Evolutionary conservation across 2,888 invertebrate genomes (phyloP), one percentile per base, ranked within the genome.

Genomic region (Nymphalis c-album): DNA sequence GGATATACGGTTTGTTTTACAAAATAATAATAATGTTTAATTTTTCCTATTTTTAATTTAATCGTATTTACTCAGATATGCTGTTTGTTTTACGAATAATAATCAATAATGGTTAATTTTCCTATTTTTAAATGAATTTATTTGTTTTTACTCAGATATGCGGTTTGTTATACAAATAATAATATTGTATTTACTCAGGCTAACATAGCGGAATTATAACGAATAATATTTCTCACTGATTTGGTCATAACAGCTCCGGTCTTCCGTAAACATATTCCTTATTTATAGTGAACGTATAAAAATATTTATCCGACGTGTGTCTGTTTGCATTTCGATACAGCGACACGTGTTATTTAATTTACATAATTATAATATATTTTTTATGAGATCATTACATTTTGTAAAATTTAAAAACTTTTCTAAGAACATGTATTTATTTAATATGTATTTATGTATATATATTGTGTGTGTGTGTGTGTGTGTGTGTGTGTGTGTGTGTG

Each of bases 181-280:
- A n/a, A n/a, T n/a, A 31, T 31, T 17, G 2, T 55, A 17, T 55
- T 26, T 26, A 55, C 31, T 16, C 26, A 13, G 40, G 31, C 31
- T 26, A 51, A 5, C 4, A 26, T n/a, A 53, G 16, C 17, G 26
- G 3, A 55, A 5, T 17, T 26, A 31, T n/a, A n/a, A 31, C 40
- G 40, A 13, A 40, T 4, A 13, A 40, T 31, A 17, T 31, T 55
- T 10, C 10, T 20, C 7, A 55, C 53, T 17, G 26, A 55, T 55
- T 55, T 55, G 31, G 53, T 55, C 53, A 55, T 55, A 55, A 26
- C 53, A 17, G 31, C 53, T n/a, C 4, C 31, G 1, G 26, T 55
- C 31, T 55, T 55, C 53, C 53, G 53, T 55, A 55, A 55, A 55
- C 53, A 55, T 26, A 26, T 55, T 55, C 53, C 26, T 17, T 55